Base-by-base conservation (phyloP, 2,797 vertebrate species). In the Trematomus bernacchii region DNA sequence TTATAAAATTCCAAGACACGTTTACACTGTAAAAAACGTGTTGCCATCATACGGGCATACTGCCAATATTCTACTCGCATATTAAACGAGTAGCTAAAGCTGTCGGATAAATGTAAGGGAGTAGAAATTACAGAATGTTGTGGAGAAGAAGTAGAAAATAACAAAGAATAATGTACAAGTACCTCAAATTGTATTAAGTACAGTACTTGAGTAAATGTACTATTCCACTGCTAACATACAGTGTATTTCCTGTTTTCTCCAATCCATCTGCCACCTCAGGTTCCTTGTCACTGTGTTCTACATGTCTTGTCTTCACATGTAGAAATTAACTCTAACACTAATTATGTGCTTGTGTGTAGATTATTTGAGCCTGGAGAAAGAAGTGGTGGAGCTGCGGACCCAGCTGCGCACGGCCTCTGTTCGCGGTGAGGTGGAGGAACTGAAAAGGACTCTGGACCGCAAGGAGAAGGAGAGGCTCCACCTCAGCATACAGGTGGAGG, bases 381-480 rank as follows among this genome's bases (percentile, higher is more conserved):
- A 97, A 85, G 91, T 97, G 83, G 91, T 93, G 1, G 96, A 96
- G 51, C 87, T 98, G 80, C 94, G 94, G 70, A 87, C 89, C 27
- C 95, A 97, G 84, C 84, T 98, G 79, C 91, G 68, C 74, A 92
- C 92, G 57, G 94, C 82, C 8, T 87, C 94, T 0, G 75, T 95
- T 66, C 89, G 92, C 23, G 91, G 94, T 12, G 97, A 98, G 77
- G 90, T 96, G 9, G 96, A 96, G 59, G 97, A 97, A 14, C 87
- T 96, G 30, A 98, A 93, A 85, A 95, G 90, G 79, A 90, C 91
- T 55, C 46, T 97, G 82, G 96, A 97, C 6, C 84, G 40, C 47
- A 97, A 96, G 72, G 97, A 98, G 85, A 95, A 93, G 76, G 98
- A 98, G 90, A 95, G 91, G 78, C 77, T 93, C 16, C 94, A 94